Evolutionary conservation across 2,113 vertebrate species (phyloP), one percentile per base, ranked within the genome.

Genomic region (Seriola dumerili): DNA sequence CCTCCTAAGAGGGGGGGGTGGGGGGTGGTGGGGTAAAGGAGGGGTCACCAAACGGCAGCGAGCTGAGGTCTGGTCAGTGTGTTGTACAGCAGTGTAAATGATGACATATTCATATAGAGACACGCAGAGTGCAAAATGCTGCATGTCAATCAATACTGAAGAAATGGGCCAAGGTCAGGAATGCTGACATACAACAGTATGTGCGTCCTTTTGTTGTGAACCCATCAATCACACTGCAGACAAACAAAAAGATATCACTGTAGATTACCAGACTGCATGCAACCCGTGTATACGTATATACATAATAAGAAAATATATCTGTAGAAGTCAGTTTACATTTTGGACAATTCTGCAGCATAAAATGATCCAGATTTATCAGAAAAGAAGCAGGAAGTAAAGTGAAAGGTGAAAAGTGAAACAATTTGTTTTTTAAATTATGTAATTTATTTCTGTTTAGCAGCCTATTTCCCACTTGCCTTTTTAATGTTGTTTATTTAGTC

Each of bases 131-230:
- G 72, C 64, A 78, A 75, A 88, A 79, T 76, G 76, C 72, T 82
- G 72, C 74, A 50, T 85, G 83, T 73, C 83, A 86, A 76, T 89
- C 78, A 85, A 88, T 88, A 85, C 77, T 25, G 63, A 58, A 73
- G 57, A 80, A 59, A 72, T 62, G 72, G 70, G 74, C 34, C 66
- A 81, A 23, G 68, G 72, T 77, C 72, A 83, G 17, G 59, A 55
- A 66, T 77, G 58, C 72, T 72, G 74, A 81, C 34, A 70, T 1
- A 8, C 11, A 16, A 58, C 29, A 57, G 42, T 4, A 3, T 9
- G 29, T 1, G 11, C 61, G 59, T 75, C 52, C 34, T 65, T 69
- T 9, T 48, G 21, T 10, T 34, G 50, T n/a, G 32, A 44, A 72
- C 3, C 32, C 58, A 65, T 85, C 76, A 46, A 63, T 82, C 81